Conservation (phyloP, 2,888 invertebrate genomes). For the Cataglyphis rosenhaueri region DNA sequence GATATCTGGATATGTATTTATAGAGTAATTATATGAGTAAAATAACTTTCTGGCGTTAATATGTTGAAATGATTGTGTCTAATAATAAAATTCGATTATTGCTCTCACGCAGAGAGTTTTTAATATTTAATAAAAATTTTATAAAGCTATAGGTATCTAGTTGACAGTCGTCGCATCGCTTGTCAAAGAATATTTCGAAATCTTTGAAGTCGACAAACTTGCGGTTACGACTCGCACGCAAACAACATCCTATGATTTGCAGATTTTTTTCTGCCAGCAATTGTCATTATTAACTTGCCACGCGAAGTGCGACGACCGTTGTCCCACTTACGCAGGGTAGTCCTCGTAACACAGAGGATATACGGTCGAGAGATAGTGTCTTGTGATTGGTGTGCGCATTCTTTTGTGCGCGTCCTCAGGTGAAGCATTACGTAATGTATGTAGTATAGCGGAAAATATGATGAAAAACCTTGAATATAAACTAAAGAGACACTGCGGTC, state of each 20-base stretch:
- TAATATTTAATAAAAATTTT: not conserved
- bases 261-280: constrained; percentile 48
- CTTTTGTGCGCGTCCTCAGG: not conserved
- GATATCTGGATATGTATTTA: not conserved
- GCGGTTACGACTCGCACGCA: constrained; percentile 1
- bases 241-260: constrained; percentile 28
- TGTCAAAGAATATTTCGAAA: constrained; percentile 8
- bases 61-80: not conserved
- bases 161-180: not conserved
- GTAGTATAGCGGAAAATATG: not conserved
- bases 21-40: not conserved
- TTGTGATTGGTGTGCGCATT: constrained; percentile 10
- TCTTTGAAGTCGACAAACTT: not conserved
- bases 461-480: not conserved
- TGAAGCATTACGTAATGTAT: constrained; percentile 1
- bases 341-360: constrained; percentile 28
- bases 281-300: constrained; percentile 51
- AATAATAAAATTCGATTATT: not conserved
- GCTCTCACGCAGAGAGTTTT: not conserved
- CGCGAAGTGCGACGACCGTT: constrained; percentile 3
- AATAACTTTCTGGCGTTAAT: not conserved
- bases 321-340: constrained; percentile 42
- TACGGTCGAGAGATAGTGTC: constrained; percentile 34
- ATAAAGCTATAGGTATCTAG: not conserved
- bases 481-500: not conserved